phyloP scores from a whole-genome alignment of 2,113 vertebrate genomes.

The Psettodes erumei region DNA sequence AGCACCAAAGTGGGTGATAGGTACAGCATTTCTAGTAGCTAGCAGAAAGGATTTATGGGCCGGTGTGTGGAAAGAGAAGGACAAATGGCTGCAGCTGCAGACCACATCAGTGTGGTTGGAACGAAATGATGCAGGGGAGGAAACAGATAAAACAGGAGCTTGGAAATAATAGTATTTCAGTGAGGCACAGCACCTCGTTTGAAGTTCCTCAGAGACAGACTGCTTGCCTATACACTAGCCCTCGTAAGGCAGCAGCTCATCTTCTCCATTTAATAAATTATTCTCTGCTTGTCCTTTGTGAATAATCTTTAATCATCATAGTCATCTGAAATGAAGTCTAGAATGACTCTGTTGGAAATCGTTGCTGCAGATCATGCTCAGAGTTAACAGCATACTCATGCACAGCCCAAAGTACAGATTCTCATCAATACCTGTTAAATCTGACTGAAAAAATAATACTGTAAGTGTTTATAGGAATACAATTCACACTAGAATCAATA shows the following conservation, averaged over 20 bases:
- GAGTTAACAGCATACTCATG: background rate
- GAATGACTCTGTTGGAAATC: constrained; percentile 6
- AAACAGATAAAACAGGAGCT: constrained; percentile 1
- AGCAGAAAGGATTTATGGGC: background rate
- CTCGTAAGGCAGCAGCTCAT: background rate
- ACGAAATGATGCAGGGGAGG: background rate
- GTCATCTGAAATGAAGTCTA: background rate
- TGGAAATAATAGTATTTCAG: constrained; percentile 14
- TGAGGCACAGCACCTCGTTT: background rate
- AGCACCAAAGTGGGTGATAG: background rate
- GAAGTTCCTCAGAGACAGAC: background rate
- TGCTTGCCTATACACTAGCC: background rate
- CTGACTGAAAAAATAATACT: background rate
- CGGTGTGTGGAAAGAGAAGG: background rate
- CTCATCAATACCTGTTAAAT: background rate
- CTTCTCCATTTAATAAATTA: background rate
- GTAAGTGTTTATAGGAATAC: background rate
- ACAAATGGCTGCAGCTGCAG: background rate
- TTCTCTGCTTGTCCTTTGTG: background rate
- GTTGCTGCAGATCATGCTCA: background rate
- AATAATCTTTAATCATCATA: background rate
- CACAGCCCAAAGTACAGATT: background rate
- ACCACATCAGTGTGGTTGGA: constrained; percentile 1
- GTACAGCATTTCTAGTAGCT: background rate
- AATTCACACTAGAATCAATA: too few relatives aligned